Base-by-base conservation (phyloP, 2,797 vertebrate genomes). In the Simalia tracyae region DNA sequence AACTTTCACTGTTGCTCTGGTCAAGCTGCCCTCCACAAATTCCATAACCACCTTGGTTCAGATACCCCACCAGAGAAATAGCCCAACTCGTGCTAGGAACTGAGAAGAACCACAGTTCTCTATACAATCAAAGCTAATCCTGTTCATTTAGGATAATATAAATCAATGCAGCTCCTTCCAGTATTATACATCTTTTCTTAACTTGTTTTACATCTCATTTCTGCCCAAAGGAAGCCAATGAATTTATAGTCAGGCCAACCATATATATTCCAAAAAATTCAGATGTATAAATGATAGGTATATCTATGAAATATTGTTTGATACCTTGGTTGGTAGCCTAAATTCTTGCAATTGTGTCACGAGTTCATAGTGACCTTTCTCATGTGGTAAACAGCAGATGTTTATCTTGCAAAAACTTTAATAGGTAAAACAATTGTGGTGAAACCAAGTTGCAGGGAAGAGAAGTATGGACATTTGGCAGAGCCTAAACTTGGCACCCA, bases 361-460 rank as follows among this genome's bases (percentile, higher is more conserved):
- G 14, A 3, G n/a, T 50, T 36, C 7, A 42, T 8, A 1, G 2
- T 2, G 2, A n/a, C 1, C 2, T 1, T 60, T 6, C 26, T 26
- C 14, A 42, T 10, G 8, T 15, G 57, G 4, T 42, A 56, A 57
- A 56, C 54, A 86, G 50, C 54, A 57, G 84, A 56, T 11, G 8
- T 22, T 2, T 4, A 26, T 11, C 22, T 12, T 87, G 86, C 24
- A 26, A 60, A 60, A 60, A 15, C 5, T 22, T 72, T 57, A 36
- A 28, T 2, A 61, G 17, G 57, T 36, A 61, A 90, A 84, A 72
- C 17, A 0, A 19, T 0, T 15, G 17, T 0, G 4, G 15, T n/a
- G 2, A 31, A 24, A 42, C 9, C 4, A 14, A 0, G 11, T 72
- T 36, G 14, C 19, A 19, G 64, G 50, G 63, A 64, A 64, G 61